phyloP scores from a whole-genome alignment of 2,797 vertebrate genomes.

The Characodon lateralis region DNA sequence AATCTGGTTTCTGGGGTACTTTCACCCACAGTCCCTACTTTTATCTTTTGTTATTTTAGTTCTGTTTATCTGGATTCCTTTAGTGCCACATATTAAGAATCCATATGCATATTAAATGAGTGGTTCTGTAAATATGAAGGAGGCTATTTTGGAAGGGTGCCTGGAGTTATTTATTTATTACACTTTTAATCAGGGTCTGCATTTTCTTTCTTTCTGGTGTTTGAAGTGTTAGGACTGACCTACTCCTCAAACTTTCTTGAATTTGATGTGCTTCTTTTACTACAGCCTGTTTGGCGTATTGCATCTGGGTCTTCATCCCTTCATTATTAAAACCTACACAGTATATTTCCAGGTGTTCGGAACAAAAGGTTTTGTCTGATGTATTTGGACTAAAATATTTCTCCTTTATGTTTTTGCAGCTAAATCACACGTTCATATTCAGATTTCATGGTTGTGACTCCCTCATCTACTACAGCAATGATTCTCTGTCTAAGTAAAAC shows the following conservation, averaged over 20 bases:
- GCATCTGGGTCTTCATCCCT: constrained; percentile 1
- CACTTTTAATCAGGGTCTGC: background rate
- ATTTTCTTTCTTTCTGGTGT: background rate
- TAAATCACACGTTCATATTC: background rate
- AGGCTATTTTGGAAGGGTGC: background rate
- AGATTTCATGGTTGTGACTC: background rate
- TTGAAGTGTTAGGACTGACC: background rate
- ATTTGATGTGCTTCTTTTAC: background rate
- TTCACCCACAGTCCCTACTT: background rate
- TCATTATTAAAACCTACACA: background rate
- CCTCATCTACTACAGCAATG: background rate
- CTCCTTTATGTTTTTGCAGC: background rate
- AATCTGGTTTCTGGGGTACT: background rate
- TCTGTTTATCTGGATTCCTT: background rate
- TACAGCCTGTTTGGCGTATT: background rate
- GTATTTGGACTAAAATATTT: background rate
- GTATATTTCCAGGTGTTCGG: background rate
- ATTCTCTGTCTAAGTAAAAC: background rate
- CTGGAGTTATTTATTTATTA: background rate
- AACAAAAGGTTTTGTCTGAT: background rate
- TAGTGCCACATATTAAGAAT: background rate
- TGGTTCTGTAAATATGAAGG: background rate
- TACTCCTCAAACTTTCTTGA: background rate
- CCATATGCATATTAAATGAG: background rate
- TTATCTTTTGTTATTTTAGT: background rate